phyloP scores from a whole-genome alignment of 2,888 invertebrate genomes.

The Phalangium opilio region DNA sequence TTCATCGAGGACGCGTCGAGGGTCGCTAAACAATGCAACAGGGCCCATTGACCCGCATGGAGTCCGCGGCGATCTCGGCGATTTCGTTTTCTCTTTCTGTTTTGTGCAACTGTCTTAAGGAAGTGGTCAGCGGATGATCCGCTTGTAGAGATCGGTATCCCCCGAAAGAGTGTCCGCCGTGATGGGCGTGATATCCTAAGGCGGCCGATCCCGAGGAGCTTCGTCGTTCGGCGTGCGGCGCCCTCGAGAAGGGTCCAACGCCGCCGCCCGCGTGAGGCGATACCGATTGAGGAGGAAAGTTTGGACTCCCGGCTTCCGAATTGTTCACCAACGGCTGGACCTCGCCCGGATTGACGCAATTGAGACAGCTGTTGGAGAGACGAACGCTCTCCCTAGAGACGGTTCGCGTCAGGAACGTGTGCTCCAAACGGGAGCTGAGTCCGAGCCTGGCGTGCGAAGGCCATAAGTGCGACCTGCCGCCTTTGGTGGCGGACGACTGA shows the following conservation, averaged over 20 bases:
- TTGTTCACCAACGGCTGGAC: constrained; percentile 9
- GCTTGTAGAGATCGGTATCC: constrained; percentile 39
- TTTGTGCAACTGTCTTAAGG: constrained; percentile 66
- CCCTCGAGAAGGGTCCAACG: no score
- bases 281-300: background rate
- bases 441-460: constrained; percentile 44
- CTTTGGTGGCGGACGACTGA: constrained; percentile 22
- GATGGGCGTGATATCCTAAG: no score
- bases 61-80: constrained; percentile 89
- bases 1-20: constrained; percentile 64
- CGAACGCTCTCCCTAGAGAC: constrained; percentile 66
- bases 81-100: constrained; percentile 56
- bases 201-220: constrained; percentile 45
- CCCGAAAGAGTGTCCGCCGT: no score
- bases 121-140: constrained; percentile 73
- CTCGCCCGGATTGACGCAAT: constrained; percentile 1
- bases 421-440: constrained; percentile 19
- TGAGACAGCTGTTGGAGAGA: constrained; percentile 10
- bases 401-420: constrained; percentile 49
- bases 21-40: constrained; percentile 87
- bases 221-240: no score
- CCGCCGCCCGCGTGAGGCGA: background rate
- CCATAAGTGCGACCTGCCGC: constrained; percentile 44
- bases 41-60: constrained; percentile 90
- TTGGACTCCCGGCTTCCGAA: background rate